Evolutionary conservation across 2,113 vertebrate genomes (phyloP), one percentile per base, ranked within the genome.

Genomic region (Petrocephalus zakoni): DNA sequence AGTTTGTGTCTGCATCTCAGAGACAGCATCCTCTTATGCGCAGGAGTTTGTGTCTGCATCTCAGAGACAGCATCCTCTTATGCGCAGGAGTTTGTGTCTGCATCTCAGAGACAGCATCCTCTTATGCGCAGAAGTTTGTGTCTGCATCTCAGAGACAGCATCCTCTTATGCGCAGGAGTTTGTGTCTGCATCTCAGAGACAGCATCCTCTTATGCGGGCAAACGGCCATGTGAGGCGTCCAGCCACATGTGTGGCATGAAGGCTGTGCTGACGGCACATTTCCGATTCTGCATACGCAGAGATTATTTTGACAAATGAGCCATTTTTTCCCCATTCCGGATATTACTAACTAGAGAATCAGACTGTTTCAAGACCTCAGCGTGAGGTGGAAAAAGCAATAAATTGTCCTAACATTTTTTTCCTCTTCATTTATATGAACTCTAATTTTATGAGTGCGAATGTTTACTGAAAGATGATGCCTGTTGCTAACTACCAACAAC

Each of bases 301-400:
- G 34, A 85, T 85, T 55, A 85, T 85, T 85, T 53, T 85, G 51
- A 85, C 84, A 53, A 55, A 85, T 85, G 22, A 49, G 11, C 84
- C 25, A n/a, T 11, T 85, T 55, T n/a, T 49, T 17, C 5, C 81
- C 84, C 51, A 55, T 85, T 52, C 84, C 22, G 51, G n/a, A 55
- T 85, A 55, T 17, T 25, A 34, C 49, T 85, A 85, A 85, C n/a
- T 53, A 85, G 47, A 85, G 49, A 49, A 85, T 51, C 7, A 85
- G 52, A 85, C 52, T 47, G 47, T 49, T 52, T 85, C 47, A 85
- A 85, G 47, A 85, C 21, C 11, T 85, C 83, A 9, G 10, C 8
- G 11, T 52, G 19, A 85, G 19, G 83, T 68, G 61, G 61, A 52
- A 85, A 84, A 68, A 29, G n/a, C 42, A n/a, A 15, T 15, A 85